Evolutionary conservation across 2,888 invertebrate genomes (phyloP).

Genomic region (Sipha maydis): DNA sequence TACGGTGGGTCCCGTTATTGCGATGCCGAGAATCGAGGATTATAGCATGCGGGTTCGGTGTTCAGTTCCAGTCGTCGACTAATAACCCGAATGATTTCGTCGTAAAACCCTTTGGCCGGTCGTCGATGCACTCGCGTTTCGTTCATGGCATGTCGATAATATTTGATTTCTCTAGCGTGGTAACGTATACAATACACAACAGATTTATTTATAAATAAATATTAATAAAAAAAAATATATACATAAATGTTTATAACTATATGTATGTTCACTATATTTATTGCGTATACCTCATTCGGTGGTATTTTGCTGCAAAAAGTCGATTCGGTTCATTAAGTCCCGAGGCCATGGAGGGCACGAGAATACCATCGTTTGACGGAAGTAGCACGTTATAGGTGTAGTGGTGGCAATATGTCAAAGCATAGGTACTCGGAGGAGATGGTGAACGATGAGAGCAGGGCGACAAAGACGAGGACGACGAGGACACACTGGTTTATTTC

Average conservation of each 20-base stretch:
- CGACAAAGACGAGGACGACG: neutral
- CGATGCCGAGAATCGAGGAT: neutral
- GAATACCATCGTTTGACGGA: neutral
- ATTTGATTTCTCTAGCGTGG: conserved; percentile 1
- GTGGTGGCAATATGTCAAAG: neutral
- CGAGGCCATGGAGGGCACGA: neutral
- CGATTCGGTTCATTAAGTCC: conserved; percentile 25
- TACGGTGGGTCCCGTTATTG: neutral
- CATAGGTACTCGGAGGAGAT: neutral
- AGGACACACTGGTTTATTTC: conserved; percentile 52
- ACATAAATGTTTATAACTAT: too few species aligned
- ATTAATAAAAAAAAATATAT: too few species aligned
- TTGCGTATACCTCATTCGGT: too few species aligned
- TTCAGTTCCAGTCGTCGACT: conserved; percentile 21
- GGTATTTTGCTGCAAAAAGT: too few species aligned
- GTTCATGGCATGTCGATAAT: neutral
- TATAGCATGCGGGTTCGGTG: neutral
- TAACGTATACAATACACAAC: neutral
- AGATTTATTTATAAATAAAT: neutral
- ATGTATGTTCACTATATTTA: neutral
- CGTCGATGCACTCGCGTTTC: neutral
- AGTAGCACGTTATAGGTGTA: neutral
- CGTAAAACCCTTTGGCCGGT: neutral
- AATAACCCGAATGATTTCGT: conserved; percentile 2
- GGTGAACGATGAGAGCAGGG: too few species aligned